phyloP scores from a whole-genome alignment of 2,888 invertebrate genomes.

The Leptopilina syphax region DNA sequence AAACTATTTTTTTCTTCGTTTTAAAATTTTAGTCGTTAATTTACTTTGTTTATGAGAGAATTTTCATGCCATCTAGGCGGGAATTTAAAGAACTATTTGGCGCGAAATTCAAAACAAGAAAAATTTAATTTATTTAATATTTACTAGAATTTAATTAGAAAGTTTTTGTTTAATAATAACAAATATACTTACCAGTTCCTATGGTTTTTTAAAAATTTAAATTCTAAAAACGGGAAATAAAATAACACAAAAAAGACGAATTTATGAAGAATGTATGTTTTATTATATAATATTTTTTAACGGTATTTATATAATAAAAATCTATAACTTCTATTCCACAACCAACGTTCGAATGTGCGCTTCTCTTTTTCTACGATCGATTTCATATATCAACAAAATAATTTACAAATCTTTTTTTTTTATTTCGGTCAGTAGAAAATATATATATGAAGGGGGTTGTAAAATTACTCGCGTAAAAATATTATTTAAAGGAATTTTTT shows the following conservation, averaged over 20 bases:
- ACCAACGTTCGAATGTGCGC: constrained; percentile 70
- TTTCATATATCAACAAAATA: constrained; percentile 54
- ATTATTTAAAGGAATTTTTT: constrained; percentile 45
- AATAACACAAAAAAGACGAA: not conserved
- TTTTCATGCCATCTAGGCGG: no score
- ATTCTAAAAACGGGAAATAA: no score
- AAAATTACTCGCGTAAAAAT: constrained; percentile 45
- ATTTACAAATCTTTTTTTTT: constrained; percentile 56
- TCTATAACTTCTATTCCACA: constrained; percentile 74
- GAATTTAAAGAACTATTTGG: no score
- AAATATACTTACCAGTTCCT: no score
- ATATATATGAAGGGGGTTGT: constrained; percentile 40
- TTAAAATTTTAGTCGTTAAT: no score
- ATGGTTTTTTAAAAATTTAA: no score
- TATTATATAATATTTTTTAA: constrained; percentile 73
- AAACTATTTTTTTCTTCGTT: no score
- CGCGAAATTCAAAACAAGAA: no score
- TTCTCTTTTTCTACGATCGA: constrained; percentile 45
- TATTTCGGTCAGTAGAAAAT: constrained; percentile 51
- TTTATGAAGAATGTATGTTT: constrained; percentile 52
- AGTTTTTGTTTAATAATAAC: no score
- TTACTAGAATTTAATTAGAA: no score
- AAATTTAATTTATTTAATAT: no score
- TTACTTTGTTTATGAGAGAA: no score
- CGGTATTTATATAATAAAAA: constrained; percentile 73